A percentile compares a stretch with the other conserved stretches of the same genome.
These are phyloP conservation scores for Melanotaenia maccullochi DNA, from an alignment of 2,797 vertebrate genomes.

Conservation along the genomic window DNA sequence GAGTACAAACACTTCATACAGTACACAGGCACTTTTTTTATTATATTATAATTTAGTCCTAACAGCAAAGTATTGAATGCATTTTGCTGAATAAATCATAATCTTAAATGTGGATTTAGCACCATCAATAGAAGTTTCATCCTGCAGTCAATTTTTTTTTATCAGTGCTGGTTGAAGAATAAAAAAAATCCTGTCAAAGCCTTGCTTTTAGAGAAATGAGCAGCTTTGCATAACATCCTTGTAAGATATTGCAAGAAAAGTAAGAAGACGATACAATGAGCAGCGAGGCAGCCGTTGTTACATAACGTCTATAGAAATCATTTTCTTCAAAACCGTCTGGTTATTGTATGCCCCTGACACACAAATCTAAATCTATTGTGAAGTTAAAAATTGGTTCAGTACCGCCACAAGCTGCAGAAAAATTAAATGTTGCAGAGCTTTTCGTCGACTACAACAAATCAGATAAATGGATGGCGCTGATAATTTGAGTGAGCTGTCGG, in stretches of 20 bases:
- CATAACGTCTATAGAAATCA: slow-evolving; percentile 58
- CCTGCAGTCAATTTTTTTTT: background rate
- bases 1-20: too few species aligned
- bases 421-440: slow-evolving; percentile 61
- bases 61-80: too few species aligned
- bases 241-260: slow-evolving; percentile 51
- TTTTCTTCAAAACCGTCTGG: slow-evolving; percentile 58
- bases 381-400: slow-evolving; percentile 52
- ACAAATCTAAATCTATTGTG: slow-evolving; percentile 57
- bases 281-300: slow-evolving; percentile 48
- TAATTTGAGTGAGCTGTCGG: slow-evolving; percentile 53
- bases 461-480: slow-evolving; percentile 21
- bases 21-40: too few species aligned
- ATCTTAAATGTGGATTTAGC: background rate
- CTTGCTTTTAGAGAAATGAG: slow-evolving; percentile 38
- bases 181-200: slow-evolving; percentile 29
- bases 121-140: background rate
- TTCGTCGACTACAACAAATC: slow-evolving; percentile 51
- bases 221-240: slow-evolving; percentile 47
- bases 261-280: slow-evolving; percentile 58
- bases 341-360: slow-evolving; percentile 65
- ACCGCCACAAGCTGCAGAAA: slow-evolving; percentile 39
- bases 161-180: background rate
- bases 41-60: too few species aligned
- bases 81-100: too few species aligned